A percentile compares a stretch with the other conserved stretches of the same genome.
Conservation (phyloP, 2,888 invertebrate genomes). For the Ferdinandea cuprea region DNA sequence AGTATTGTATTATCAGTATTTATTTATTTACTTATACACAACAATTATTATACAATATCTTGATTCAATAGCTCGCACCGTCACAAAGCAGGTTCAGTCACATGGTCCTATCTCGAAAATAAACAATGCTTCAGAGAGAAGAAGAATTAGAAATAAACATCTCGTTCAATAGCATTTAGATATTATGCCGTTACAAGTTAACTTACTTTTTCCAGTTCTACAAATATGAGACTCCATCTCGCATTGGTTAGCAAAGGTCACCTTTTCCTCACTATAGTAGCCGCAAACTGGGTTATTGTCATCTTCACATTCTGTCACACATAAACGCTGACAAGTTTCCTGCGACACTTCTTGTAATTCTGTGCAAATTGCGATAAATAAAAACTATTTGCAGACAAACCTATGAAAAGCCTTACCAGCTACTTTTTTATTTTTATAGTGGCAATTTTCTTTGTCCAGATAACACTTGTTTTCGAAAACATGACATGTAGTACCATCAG, state of each 20-base stretch:
- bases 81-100: too few relatives aligned
- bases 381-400: neutral
- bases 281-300: slow-evolving; percentile 53
- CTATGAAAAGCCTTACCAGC: slow-evolving; percentile 27
- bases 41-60: too few relatives aligned
- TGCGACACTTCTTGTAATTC: slow-evolving; percentile 16
- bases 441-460: slow-evolving; percentile 51
- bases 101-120: slow-evolving; percentile 49
- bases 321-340: slow-evolving; percentile 41
- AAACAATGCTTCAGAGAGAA: slow-evolving; percentile 16
- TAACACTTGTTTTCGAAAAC: slow-evolving; percentile 47
- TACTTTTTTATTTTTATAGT: slow-evolving; percentile 30
- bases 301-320: slow-evolving; percentile 32
- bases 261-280: slow-evolving; percentile 39
- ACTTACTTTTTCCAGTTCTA: slow-evolving; percentile 52
- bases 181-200: neutral
- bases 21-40: too few relatives aligned
- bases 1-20: too few relatives aligned
- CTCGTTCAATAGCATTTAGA: neutral
- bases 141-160: neutral
- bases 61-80: too few relatives aligned
- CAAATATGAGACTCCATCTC: slow-evolving; percentile 56
- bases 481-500: slow-evolving; percentile 42
- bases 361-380: neutral
- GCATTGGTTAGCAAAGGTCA: slow-evolving; percentile 50